Evolutionary conservation across 2,797 vertebrate genomes (phyloP), one percentile per base, ranked within the genome.

Genomic region (Dipus sagitta): DNA sequence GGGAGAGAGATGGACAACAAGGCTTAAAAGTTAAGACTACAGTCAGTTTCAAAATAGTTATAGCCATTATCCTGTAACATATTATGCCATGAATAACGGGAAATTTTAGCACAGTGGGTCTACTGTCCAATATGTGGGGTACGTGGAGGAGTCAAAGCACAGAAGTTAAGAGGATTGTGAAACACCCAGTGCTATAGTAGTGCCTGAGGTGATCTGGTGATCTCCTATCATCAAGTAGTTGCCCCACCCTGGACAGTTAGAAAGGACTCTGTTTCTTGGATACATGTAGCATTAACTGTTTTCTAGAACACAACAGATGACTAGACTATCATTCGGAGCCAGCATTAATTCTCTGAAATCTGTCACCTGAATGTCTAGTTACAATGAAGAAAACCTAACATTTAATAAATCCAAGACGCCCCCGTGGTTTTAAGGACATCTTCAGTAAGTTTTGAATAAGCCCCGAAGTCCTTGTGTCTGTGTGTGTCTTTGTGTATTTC

Each of bases 261-360:
- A 90, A 79, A 42, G 30, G 20, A 42, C 64, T 88, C 34, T 85
- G 23, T 20, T 94, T 93, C 26, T 75, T 86, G 28, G n/a, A 70
- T 58, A 65, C 88, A 52, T 71, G 14, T 34, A 88, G 68, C 47
- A 26, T 62, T 3, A 72, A 34, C 30, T 5, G 7, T 65, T 92
- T 77, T 84, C 76, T 90, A 30, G 80, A 90, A 84, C 42, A 93
- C 11, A 70, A 28, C 7, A 91, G 62, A 79, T 76, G 54, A 87
- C 70, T 38, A 70, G 81, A 54, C 68, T 88, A 20, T 52, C 65
- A 79, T 86, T 96, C 62, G 83, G n/a, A 90, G 11, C 21, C 14
- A 86, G n/a, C 24, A 10, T 92, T 87, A 74, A 90, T 81, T 71
- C 78, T 81, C 88, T 67, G 96, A 92, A 89, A 52, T 17, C 30